These are phyloP conservation scores for Julus scandinavius DNA, from an alignment of 2,888 invertebrate species.

Conservation along the genomic window DNA sequence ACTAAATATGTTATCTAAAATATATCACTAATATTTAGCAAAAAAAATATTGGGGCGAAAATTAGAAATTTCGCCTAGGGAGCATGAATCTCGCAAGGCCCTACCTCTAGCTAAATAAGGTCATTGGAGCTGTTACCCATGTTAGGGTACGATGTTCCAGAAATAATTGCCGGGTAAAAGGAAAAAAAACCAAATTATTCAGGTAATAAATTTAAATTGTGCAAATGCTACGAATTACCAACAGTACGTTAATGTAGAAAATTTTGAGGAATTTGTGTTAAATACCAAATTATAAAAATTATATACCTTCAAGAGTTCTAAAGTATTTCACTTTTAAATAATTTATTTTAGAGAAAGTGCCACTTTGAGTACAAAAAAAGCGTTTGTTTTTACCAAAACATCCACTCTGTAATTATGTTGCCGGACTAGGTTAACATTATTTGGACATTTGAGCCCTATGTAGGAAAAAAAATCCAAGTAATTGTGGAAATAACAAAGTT, in stretches of 20 bases:
- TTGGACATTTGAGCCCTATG: not conserved
- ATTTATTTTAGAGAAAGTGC: not conserved
- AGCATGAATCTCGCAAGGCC: not conserved
- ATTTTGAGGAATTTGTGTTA: not conserved
- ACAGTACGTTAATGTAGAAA: too few relatives aligned
- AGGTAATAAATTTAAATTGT: not conserved
- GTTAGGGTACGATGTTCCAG: not conserved
- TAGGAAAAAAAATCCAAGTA: not conserved
- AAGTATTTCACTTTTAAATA: not conserved
- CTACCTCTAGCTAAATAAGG: too few relatives aligned
- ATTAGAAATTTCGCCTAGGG: not conserved
- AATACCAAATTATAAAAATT: not conserved
- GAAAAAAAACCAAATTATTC: not conserved
- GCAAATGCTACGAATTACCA: not conserved
- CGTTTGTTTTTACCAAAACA: not conserved
- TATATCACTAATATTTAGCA: not conserved
- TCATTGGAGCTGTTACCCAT: too few relatives aligned
- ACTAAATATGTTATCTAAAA: not conserved
- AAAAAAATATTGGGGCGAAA: not conserved
- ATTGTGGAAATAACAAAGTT: not conserved
- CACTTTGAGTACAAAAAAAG: not conserved
- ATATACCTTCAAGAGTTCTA: not conserved
- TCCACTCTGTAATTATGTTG: not conserved
- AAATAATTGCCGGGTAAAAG: not conserved
- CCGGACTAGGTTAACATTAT: not conserved